Percentiles rank a stretch among this genome's conserved stretches.
These are phyloP conservation scores for Ypsolopha sequella DNA, from an alignment of 2,888 invertebrate genomes.

Conservation along the genomic window DNA sequence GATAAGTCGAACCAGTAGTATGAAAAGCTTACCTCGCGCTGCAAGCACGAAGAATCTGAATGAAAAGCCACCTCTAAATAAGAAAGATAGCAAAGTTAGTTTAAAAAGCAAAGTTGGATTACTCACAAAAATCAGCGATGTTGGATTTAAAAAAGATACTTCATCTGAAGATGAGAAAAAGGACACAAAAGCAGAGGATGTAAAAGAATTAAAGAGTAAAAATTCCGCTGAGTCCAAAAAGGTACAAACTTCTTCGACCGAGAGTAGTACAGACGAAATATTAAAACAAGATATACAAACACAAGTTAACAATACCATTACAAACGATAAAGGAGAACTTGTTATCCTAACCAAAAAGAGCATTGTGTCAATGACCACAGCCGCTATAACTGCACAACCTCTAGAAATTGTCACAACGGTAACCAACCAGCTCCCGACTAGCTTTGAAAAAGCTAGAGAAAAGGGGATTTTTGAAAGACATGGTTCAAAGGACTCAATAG, in stretches of 20 bases:
- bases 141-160: conserved; percentile 22
- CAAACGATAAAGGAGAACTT: conserved; percentile 50
- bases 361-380: conserved; percentile 70
- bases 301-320: conserved; percentile 49
- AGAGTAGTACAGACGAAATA: conserved; percentile 29
- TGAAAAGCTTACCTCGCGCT: conserved; percentile 49
- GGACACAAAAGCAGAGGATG: conserved; percentile 16
- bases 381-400: conserved; percentile 69
- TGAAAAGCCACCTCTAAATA: conserved; percentile 45
- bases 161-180: conserved; percentile 1
- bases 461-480: conserved; percentile 57
- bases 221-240: conserved; percentile 15
- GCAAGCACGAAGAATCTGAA: conserved; percentile 51
- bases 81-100: conserved; percentile 41
- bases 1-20: conserved; percentile 50
- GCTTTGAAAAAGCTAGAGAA: conserved; percentile 63
- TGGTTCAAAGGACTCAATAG: conserved; percentile 57
- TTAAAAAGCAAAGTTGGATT: conserved; percentile 39
- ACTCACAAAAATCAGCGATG: conserved; percentile 39
- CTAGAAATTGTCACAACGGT: conserved; percentile 67
- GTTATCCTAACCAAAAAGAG: conserved; percentile 60
- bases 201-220: conserved; percentile 17
- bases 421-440: conserved; percentile 61
- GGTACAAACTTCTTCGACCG: conserved; percentile 22
- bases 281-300: conserved; percentile 56